phyloP scores from a whole-genome alignment of 2,797 vertebrate genomes.

The Phrynocephalus guinanensis region DNA sequence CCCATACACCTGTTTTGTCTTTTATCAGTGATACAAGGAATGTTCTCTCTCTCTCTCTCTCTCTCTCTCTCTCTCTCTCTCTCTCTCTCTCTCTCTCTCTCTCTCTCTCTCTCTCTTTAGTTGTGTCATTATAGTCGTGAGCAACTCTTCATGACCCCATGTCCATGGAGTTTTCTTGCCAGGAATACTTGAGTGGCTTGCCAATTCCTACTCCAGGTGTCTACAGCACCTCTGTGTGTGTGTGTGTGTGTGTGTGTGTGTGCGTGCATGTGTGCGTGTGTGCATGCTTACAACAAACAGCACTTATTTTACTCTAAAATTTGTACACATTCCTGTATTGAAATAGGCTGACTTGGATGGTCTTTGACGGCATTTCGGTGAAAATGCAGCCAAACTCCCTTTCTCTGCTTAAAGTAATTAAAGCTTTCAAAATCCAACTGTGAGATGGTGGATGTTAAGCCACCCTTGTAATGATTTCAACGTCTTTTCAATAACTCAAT shows the following conservation, averaged over 20 bases:
- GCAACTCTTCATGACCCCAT: no score
- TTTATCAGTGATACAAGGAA: not conserved
- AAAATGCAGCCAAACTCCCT: not conserved
- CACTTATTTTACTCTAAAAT: not conserved
- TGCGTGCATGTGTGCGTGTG: not conserved
- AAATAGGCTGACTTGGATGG: not conserved
- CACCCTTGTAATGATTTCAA: conserved; percentile 46
- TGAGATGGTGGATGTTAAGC: conserved; percentile 37
- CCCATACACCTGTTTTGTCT: not conserved
- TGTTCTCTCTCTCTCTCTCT: not conserved
- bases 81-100: no score
- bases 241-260: no score
- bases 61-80: no score
- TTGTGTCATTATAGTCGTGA: no score
- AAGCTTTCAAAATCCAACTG: conserved; percentile 21
- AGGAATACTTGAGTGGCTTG: no score
- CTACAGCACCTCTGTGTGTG: no score
- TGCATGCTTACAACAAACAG: not conserved
- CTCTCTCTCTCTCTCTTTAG: no score
- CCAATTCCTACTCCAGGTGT: no score
- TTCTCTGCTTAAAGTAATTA: conserved; percentile 20
- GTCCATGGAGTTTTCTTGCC: no score
- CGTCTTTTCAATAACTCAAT: conserved; percentile 27
- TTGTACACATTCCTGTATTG: not conserved
- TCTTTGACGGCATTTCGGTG: not conserved